Evolutionary conservation across 2,797 vertebrate genomes (phyloP).

Genomic region (Enteromius radiatus): DNA sequence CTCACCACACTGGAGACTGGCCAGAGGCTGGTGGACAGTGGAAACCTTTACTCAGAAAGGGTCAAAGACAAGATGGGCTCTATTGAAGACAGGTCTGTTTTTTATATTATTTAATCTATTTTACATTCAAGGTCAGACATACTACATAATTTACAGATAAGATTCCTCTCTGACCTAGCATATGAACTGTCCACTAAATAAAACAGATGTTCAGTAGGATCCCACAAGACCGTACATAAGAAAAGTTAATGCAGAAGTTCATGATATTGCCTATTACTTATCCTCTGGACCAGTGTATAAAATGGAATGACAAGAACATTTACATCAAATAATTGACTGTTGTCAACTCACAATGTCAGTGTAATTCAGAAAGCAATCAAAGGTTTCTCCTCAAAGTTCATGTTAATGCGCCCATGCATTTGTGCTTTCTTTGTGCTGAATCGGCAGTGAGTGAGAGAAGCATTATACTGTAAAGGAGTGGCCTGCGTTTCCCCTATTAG

Average conservation of each 20-base stretch:
- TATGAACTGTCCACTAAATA: background rate
- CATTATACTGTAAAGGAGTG: constrained; percentile 61
- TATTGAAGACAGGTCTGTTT: constrained; percentile 83
- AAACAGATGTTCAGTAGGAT: background rate
- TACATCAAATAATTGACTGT: background rate
- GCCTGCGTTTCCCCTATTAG: constrained; percentile 68
- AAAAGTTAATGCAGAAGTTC: background rate
- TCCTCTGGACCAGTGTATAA: background rate
- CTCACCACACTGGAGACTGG: constrained; percentile 78
- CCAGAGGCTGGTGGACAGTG: constrained; percentile 81
- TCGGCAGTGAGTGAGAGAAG: constrained; percentile 64
- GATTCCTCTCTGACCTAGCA: background rate
- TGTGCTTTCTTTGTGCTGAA: constrained; percentile 56
- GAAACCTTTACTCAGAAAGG: constrained; percentile 87
- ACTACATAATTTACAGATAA: background rate
- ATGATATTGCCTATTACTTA: background rate
- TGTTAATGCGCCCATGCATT: constrained; percentile 40
- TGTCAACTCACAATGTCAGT: background rate
- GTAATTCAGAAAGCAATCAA: constrained; percentile 20
- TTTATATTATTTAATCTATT: constrained; percentile 1
- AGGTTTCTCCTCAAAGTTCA: constrained; percentile 14
- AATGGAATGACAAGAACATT: background rate
- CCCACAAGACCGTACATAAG: background rate
- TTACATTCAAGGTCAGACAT: background rate
- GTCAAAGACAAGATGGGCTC: constrained; percentile 86